Base-by-base conservation (phyloP, 2,888 invertebrate species). In the Sclerodermus sp. region DNA sequence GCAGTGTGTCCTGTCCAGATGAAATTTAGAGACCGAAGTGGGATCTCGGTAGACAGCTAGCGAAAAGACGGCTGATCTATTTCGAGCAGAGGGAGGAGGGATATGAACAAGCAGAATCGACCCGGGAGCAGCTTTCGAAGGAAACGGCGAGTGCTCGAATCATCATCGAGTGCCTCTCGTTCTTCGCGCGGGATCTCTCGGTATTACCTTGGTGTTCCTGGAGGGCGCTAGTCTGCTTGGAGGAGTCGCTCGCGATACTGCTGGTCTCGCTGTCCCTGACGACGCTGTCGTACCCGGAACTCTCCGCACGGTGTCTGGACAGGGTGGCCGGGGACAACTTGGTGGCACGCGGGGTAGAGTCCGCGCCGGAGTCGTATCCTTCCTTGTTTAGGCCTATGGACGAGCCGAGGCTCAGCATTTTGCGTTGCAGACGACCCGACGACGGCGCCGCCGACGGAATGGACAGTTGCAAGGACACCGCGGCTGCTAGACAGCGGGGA, bases 221-320 rank as follows among this genome's bases (percentile, higher is more conserved):
- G 18, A 77, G 67, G n/a, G 73, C 74, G 56, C 80, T 80, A 12
- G 82, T 82, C 49, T 81, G 75, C 54, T 82, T 73, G 42, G 82
- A 82, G 8, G 81, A 82, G 54, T 82, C 86, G 13, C 93, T 93
- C 58, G 91, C 91, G 61, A 91, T 85, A 51, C 91, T 92, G 16
- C 92, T 92, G 55, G 91, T 92, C 71, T 94, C 93, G 62, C 90
- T 90, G 76, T 93, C 93, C 54, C 93, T 82, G 9, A 93, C 88
- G 58, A 94, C 91, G 67, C 93, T 93, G 71, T 95, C 95, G 70
- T 94, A 95, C 1, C 95, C 95, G 42, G 83, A 83, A 68, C 91
- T 93, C 74, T 93, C 93, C 2, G 93, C 91, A 44, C 90, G 83
- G 55, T 76, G 71, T 60, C 90, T 81, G 0, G 90, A 90, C 2